Evolutionary conservation across 2,888 invertebrate species (phyloP).

Genomic region (Heteromurus nitidus): DNA sequence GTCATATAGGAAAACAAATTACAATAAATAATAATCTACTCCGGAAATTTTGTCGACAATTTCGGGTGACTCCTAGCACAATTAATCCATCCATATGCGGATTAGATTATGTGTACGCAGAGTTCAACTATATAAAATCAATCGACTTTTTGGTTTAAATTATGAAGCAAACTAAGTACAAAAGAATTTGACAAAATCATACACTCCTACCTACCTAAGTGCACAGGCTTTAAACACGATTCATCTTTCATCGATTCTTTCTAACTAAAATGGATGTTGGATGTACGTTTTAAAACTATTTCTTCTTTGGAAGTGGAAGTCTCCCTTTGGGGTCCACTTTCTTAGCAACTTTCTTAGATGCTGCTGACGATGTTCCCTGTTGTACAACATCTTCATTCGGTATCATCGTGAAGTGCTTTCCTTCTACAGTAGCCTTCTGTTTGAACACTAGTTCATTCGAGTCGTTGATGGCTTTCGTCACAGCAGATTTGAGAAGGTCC

Average conservation of each 20-base stretch:
- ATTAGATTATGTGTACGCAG: not conserved
- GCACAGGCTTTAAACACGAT: too few relatives aligned
- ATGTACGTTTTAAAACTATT: not conserved
- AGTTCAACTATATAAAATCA: too few relatives aligned
- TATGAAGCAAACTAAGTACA: not conserved
- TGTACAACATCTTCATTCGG: conserved; percentile 46
- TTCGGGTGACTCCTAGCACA: too few relatives aligned
- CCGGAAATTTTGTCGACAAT: too few relatives aligned
- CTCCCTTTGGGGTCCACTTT: conserved; percentile 34
- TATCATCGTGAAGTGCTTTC: conserved; percentile 46
- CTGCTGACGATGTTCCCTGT: conserved; percentile 10
- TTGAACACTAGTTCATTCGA: conserved; percentile 46
- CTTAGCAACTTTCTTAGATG: conserved; percentile 11
- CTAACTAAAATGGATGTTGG: too few relatives aligned
- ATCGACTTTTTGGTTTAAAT: not conserved
- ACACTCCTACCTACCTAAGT: too few relatives aligned
- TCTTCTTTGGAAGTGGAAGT: conserved; percentile 19
- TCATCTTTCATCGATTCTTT: too few relatives aligned
- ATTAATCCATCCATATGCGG: too few relatives aligned
- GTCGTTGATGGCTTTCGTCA: conserved; percentile 61
- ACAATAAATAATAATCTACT: too few relatives aligned
- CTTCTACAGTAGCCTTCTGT: conserved; percentile 56
- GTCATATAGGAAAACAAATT: too few relatives aligned
- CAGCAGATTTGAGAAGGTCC: conserved; percentile 51
- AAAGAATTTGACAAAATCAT: not conserved